These are phyloP conservation scores for Galbula dea DNA, from an alignment of 2,113 vertebrate species.

Conservation along the genomic window DNA sequence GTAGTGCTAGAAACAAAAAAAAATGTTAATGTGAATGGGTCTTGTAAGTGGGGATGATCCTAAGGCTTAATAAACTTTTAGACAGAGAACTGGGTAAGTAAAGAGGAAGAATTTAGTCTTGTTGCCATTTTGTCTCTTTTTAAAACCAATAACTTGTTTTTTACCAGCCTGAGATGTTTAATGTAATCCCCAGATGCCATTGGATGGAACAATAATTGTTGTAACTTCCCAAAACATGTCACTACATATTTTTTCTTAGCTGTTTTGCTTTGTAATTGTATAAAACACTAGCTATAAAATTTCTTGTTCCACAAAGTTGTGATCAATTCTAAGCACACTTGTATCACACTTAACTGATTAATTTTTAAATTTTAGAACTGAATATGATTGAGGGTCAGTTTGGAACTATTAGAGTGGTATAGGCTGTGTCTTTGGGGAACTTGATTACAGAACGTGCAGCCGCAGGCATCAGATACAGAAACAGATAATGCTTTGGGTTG, in stretches of 20 bases:
- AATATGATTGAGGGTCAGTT: not conserved
- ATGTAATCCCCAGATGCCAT: not conserved
- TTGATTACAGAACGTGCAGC: not conserved
- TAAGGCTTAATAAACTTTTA: not conserved
- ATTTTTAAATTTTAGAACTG: not conserved
- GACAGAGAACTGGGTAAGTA: not conserved
- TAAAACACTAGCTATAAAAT: not conserved
- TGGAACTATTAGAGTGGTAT: not conserved
- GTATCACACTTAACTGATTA: not conserved
- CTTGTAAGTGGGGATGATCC: not conserved
- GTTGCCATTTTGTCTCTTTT: not conserved
- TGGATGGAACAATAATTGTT: conserved; percentile 5
- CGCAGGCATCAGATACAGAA: not conserved
- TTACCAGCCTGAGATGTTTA: conserved; percentile 2
- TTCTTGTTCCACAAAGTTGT: not conserved
- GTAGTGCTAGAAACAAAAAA: not conserved
- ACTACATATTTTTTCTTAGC: not conserved
- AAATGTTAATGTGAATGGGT: not conserved
- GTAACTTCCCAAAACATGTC: not conserved
- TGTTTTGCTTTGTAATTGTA: not conserved
- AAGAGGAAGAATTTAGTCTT: not conserved
- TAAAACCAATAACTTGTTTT: conserved; percentile 25
- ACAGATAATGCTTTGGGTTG: not conserved
- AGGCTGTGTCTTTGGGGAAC: not conserved
- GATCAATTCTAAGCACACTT: not conserved